These are phyloP conservation scores for Gadopsis marmoratus DNA, from an alignment of 2,797 vertebrate genomes.

Conservation along the genomic window DNA sequence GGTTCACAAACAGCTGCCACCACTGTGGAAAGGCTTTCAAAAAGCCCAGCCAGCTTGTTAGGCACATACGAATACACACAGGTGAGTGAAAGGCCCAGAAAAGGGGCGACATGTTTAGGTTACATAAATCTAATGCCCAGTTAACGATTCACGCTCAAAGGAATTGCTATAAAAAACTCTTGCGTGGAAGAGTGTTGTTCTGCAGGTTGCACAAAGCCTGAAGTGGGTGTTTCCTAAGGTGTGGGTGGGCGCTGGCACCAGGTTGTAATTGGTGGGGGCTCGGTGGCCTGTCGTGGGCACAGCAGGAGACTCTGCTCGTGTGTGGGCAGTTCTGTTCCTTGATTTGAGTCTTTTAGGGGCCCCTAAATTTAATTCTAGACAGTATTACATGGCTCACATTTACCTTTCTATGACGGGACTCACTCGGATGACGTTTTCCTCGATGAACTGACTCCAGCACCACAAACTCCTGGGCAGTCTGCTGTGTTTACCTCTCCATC, in stretches of 20 bases:
- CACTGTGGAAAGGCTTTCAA: slow-evolving; percentile 98
- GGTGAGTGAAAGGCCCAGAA: slow-evolving; percentile 81
- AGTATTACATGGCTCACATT: not conserved
- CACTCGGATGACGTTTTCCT: slow-evolving; percentile 9
- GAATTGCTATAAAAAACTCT: not conserved
- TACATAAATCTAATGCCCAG: not conserved
- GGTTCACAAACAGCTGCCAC: slow-evolving; percentile 96
- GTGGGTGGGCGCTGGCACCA: slow-evolving; percentile 3
- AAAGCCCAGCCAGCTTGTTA: slow-evolving; percentile 96
- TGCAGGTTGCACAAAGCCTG: not conserved
- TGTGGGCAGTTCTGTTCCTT: slow-evolving; percentile 5
- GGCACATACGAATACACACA: slow-evolving; percentile 97
- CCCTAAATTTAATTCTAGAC: not conserved
- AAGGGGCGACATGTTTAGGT: not conserved
- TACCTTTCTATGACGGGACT: not conserved
- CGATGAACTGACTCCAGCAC: not conserved
- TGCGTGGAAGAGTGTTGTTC: not conserved
- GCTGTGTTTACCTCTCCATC: not conserved
- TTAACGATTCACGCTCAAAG: not conserved
- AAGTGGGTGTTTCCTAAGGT: not conserved
- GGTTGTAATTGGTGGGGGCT: not conserved
- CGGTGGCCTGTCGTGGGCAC: not conserved
- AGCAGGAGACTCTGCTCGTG: slow-evolving; percentile 4
- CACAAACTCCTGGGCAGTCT: not conserved
- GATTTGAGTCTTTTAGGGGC: not conserved